phyloP scores from a whole-genome alignment of 2,888 invertebrate species.

The Apotomis turbidana region DNA sequence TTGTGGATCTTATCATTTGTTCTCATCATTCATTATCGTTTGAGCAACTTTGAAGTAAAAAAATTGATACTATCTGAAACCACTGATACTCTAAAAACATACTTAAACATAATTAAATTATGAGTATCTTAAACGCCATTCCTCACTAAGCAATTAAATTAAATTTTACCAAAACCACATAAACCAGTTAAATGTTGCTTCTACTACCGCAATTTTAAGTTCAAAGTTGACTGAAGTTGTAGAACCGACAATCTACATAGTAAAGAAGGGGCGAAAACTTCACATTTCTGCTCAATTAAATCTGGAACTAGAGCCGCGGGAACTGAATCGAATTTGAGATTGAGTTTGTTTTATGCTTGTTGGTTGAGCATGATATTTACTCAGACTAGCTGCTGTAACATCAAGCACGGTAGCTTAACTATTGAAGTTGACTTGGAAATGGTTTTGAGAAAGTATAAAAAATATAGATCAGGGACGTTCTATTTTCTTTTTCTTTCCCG shows the following conservation, averaged over 20 bases:
- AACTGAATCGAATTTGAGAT: constrained; percentile 39
- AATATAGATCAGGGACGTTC: too few species aligned
- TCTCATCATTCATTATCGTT: too few species aligned
- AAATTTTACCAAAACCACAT: not conserved
- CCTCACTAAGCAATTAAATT: not conserved
- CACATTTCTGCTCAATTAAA: constrained; percentile 37
- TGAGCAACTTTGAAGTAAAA: too few species aligned
- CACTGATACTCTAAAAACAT: too few species aligned
- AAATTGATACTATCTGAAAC: too few species aligned
- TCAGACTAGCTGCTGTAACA: not conserved
- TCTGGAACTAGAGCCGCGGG: constrained; percentile 13
- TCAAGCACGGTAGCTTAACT: not conserved
- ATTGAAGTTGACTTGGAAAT: not conserved
- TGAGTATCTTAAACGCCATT: not conserved
- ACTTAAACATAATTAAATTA: too few species aligned
- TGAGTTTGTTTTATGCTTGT: constrained; percentile 39
- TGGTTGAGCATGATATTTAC: constrained; percentile 27
- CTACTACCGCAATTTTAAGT: not conserved
- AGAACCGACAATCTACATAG: constrained; percentile 26
- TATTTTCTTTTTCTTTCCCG: too few species aligned
- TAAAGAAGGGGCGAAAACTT: constrained; percentile 39
- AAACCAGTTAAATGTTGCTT: not conserved
- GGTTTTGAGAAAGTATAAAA: not conserved
- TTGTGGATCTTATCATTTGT: too few species aligned
- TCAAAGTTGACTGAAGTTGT: not conserved